Base-by-base conservation (phyloP, 2,113 vertebrate genomes). In the Chloebia gouldiae region DNA sequence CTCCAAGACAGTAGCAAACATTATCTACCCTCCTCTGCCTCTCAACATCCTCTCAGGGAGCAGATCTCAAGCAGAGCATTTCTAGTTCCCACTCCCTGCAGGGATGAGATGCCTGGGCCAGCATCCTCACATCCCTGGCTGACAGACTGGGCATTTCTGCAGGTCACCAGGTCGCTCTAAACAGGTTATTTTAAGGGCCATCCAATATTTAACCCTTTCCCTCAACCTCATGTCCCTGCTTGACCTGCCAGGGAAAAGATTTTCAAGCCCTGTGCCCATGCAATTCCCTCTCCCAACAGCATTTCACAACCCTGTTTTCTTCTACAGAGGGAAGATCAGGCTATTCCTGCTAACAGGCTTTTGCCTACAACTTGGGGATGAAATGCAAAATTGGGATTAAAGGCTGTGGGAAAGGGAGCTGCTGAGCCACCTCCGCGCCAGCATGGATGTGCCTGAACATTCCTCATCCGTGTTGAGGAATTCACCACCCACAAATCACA, bases 401-500 rank as follows among this genome's bases (percentile, higher is more conserved):
- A 88, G 66, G 70, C 66, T 94, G 76, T 24, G 76, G 76, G 75
- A 84, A 59, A 90, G 24, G 78, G 90, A 63, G 75, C 85, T 85
- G 63, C 76, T 61, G 71, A 79, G 79, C 91, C 81, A 86, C 85
- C 93, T 77, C 90, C 37, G 2, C 2, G 0, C 44, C 4, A 0
- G 56, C 92, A 88, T 21, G 82, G 82, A 90, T 81, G 76, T 86
- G 86, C 65, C 61, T 35, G 56, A 5, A 14, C 81, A 88, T 88
- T 97, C 96, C 97, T 97, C 93, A 92, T 88, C 92, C 24, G 15
- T 66, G 72, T 88, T 31, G 85, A 97, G 95, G 95, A 97, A 97
- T 97, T 92, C 9, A 5, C 97, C 94, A 79, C 98, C 97, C 97
- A 98, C 98, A 95, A 87, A 91, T 97, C 95, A 96, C 93, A 94